These are phyloP conservation scores for Bufo gargarizans DNA, from an alignment of 2,113 vertebrate genomes.

Conservation along the genomic window DNA sequence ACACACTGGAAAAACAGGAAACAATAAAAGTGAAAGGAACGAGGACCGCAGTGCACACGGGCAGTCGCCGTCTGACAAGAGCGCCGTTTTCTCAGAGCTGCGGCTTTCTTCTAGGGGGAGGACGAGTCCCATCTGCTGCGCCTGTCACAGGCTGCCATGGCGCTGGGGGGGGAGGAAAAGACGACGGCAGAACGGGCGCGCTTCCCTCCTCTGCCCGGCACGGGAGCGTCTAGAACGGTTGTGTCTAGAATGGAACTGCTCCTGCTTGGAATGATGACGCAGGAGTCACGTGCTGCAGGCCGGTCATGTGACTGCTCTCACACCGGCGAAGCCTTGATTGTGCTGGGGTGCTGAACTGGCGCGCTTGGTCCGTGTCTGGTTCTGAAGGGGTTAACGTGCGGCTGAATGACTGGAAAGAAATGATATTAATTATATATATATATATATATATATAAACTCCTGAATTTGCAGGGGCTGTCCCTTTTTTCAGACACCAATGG, in stretches of 20 bases:
- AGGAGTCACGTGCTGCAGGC: neutral
- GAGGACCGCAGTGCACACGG: slow-evolving; percentile 18
- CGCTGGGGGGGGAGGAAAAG: neutral
- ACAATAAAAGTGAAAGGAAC: slow-evolving; percentile 6
- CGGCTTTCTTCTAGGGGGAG: neutral
- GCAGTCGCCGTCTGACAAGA: neutral
- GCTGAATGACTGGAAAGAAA: too few species aligned
- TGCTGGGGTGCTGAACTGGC: too few species aligned
- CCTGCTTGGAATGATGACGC: neutral
- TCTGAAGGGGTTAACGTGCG: too few species aligned
- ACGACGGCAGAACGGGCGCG: neutral
- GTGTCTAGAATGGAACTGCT: neutral
- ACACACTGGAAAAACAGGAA: slow-evolving; percentile 33
- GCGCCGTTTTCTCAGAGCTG: neutral
- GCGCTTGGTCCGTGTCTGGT: too few species aligned
- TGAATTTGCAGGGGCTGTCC: too few species aligned
- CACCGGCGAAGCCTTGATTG: too few species aligned
- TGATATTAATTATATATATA: too few species aligned
- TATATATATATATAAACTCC: too few species aligned
- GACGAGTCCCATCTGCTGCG: slow-evolving; percentile 47
- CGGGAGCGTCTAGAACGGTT: neutral
- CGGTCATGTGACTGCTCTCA: neutral
- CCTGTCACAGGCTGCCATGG: slow-evolving; percentile 49
- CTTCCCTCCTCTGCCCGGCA: neutral
- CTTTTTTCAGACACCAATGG: too few species aligned